Base-by-base conservation (phyloP, 2,797 vertebrate species). In the Spondyliosoma cantharus region DNA sequence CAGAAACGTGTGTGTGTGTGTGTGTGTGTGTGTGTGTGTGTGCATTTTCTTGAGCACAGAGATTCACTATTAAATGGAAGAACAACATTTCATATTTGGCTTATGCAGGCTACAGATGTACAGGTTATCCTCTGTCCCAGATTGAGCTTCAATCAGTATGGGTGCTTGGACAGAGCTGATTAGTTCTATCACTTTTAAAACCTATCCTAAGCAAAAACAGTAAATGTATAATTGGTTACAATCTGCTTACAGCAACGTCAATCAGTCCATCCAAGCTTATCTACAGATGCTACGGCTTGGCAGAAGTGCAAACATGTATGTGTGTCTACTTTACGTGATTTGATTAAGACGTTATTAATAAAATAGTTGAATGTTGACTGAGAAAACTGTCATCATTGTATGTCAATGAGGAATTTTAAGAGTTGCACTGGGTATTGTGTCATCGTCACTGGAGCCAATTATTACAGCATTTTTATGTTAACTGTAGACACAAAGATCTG, bases 401-500 rank as follows among this genome's bases (percentile, higher is more conserved):
- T 27, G 43, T 65, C 50, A 50, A 3, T n/a, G 27, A 56, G 16
- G 50, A 56, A 66, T 78, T 43, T 58, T 22, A 17, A 68, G 27
- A 45, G 56, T 60, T 48, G 27, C 29, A 3, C 3, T 59, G 49
- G 5, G 5, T 59, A 16, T 61, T 66, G 52, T 83, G 75, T 80
- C 49, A 80, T 45, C 43, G 54, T 77, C 7, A 7, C 52, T 49
- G 29, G 20, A 78, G 48, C 42, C 69, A 81, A 78, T 89, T 83
- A 84, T 63, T 67, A 74, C 63, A 78, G 17, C 50, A 48, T 64
- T 68, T 58, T 61, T 59, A 74, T 56, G 76, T 82, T 46, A 80
- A 67, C 74, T 75, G 73, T 75, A 81, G 64, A 82, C 78, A 65
- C 57, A 59, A 77, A 67, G 62, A 54, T 70, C 67, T 29, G 19